Base-by-base conservation (phyloP, 2,113 vertebrate species). In the Trichomycterus rosablanca region DNA sequence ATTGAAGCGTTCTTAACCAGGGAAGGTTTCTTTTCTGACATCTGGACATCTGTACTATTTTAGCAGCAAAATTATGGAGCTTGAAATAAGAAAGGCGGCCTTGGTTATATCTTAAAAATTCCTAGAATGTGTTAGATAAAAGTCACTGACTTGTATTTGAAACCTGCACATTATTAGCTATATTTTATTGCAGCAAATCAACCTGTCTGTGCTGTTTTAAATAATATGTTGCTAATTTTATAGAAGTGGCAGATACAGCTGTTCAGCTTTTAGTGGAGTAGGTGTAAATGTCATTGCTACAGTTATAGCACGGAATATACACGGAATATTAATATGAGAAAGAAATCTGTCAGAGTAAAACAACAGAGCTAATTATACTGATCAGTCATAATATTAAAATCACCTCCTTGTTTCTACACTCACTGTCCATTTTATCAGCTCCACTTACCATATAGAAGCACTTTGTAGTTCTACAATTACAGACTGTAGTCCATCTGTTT, bases 101-200 rank as follows among this genome's bases (percentile, higher is more conserved):
- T 8, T 9, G 8, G 6, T n/a, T 52, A 52, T 34, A 34, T 9
- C 28, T 14, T 10, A 6, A 32, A 22, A 14, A 37, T 54, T 30
- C 51, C 30, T 32, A 54, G 32, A 54, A 54, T 53, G 18, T 19
- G 20, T 22, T 19, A 35, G 51, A 24, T 6, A 10, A 22, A 32
- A 53, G n/a, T 54, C 11, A 37, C 32, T 23, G 51, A 22, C 51
- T 22, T 35, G 32, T 18, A 37, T 37, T 23, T 54, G 19, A 37
- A 4, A 19, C 18, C 10, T 35, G 30, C 50, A 22, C 11, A 53
- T 6, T 10, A n/a, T 14, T 35, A 35, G 30, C 32, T 32, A 20
- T 11, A 40, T 40, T 40, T 14, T 14, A 40, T n/a, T 40, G 37
- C 37, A n/a, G 10, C 22, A n/a, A 22, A 20, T 18, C 32, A 54